Evolutionary conservation across 2,888 invertebrate species (phyloP).

Genomic region (Heliconius ethilla): DNA sequence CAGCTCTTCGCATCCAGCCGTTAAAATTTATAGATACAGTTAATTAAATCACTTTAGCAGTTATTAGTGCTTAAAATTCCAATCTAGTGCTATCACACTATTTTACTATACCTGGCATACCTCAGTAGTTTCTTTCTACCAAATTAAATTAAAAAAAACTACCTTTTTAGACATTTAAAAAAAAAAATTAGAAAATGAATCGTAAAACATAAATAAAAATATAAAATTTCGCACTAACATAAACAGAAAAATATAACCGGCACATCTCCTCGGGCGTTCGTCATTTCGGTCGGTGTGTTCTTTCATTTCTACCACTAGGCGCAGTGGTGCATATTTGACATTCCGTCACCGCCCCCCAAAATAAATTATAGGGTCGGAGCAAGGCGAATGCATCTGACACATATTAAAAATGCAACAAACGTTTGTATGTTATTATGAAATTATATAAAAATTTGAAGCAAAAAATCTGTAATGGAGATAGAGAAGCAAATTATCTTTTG

Average conservation of each 20-base stretch:
- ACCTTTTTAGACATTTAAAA: not conserved
- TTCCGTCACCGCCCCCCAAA: slow-evolving; percentile 72
- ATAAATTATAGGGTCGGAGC: slow-evolving; percentile 48
- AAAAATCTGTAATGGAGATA: slow-evolving; percentile 16
- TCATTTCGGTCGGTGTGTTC: slow-evolving; percentile 37
- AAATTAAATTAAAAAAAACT: not conserved
- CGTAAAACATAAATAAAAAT: not conserved
- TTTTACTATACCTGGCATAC: too few species aligned
- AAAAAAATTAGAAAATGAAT: not conserved
- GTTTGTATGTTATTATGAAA: slow-evolving; percentile 31
- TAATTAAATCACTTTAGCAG: too few species aligned
- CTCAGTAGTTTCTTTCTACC: too few species aligned
- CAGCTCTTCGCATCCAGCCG: too few species aligned
- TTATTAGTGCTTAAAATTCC: not conserved
- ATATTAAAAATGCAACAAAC: slow-evolving; percentile 32
- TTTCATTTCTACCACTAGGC: slow-evolving; percentile 58
- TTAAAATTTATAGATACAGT: too few species aligned
- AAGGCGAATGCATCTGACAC: slow-evolving; percentile 46
- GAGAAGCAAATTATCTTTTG: slow-evolving; percentile 14
- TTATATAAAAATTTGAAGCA: slow-evolving; percentile 22
- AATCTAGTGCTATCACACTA: not conserved
- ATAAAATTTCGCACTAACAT: slow-evolving; percentile 10
- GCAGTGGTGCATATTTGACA: slow-evolving; percentile 74
- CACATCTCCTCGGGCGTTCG: slow-evolving; percentile 33
- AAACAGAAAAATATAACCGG: slow-evolving; percentile 25